Conservation (phyloP, 2,888 invertebrate species). For the Nipponacmea schrenckii region DNA sequence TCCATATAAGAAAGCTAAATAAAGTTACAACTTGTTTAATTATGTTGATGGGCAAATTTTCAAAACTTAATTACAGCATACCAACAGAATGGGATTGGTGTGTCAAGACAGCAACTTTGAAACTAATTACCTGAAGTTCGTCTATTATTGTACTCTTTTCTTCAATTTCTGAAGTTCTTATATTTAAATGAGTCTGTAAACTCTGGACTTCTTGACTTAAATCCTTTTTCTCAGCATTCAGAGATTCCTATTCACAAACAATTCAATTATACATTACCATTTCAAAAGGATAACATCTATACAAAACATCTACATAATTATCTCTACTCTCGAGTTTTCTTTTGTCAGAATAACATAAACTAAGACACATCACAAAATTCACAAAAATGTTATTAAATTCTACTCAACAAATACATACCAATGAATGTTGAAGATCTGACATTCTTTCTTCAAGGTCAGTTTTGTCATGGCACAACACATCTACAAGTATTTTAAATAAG, state of each 20-base stretch:
- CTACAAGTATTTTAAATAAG: slow-evolving; percentile 30
- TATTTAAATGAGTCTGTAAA: background rate
- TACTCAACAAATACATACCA: slow-evolving; percentile 14
- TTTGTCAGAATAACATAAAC: no score
- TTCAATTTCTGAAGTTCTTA: background rate
- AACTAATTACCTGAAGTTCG: background rate
- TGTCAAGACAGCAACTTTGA: no score
- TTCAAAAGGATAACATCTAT: background rate
- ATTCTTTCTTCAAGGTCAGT: slow-evolving; percentile 46
- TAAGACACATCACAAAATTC: no score
- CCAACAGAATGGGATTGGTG: no score
- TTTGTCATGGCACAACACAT: slow-evolving; percentile 57
- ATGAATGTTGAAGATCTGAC: slow-evolving; percentile 31
- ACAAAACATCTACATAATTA: background rate
- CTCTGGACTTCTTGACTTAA: background rate
- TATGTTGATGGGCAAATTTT: no score
- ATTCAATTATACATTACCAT: background rate
- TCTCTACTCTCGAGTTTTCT: background rate
- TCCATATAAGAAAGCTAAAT: no score
- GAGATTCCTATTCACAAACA: slow-evolving; percentile 4
- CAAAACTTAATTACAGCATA: no score
- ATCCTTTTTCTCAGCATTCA: background rate
- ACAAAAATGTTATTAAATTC: no score
- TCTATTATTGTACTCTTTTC: slow-evolving; percentile 1
- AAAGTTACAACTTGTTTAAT: no score